Conservation (phyloP, 2,113 vertebrate genomes). For the Gallinago media region DNA sequence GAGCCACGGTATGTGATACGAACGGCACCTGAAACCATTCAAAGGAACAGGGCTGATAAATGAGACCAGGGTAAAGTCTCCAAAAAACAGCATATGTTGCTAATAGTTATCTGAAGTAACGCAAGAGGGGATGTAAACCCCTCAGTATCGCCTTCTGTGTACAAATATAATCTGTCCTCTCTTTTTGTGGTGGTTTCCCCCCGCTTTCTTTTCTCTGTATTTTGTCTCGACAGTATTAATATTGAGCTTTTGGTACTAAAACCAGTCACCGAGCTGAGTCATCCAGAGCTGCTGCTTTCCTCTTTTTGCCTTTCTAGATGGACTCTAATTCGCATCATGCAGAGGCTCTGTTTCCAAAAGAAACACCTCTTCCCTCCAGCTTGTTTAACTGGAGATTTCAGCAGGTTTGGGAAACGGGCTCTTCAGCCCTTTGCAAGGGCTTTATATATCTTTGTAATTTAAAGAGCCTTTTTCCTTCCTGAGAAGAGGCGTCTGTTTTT, state of each 20-base stretch:
- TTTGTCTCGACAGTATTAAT: background rate
- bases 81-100: background rate
- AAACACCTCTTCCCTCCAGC: constrained; percentile 2
- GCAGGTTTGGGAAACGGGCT: background rate
- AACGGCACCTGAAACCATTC: background rate
- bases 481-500: background rate
- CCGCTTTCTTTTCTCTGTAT: background rate
- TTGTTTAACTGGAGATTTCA: background rate
- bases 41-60: background rate
- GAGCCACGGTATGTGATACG: background rate
- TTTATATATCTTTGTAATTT: background rate
- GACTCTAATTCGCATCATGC: background rate
- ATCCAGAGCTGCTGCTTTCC: background rate
- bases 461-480: background rate
- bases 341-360: background rate
- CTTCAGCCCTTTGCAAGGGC: background rate
- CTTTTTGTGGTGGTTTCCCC: background rate
- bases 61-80: background rate
- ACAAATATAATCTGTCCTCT: background rate
- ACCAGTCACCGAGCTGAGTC: background rate
- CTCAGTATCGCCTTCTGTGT: background rate
- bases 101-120: background rate
- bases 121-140: background rate
- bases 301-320: background rate
- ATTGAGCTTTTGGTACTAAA: background rate